phyloP scores from a whole-genome alignment of 2,888 invertebrate genomes.

The Mimachlamys varia region DNA sequence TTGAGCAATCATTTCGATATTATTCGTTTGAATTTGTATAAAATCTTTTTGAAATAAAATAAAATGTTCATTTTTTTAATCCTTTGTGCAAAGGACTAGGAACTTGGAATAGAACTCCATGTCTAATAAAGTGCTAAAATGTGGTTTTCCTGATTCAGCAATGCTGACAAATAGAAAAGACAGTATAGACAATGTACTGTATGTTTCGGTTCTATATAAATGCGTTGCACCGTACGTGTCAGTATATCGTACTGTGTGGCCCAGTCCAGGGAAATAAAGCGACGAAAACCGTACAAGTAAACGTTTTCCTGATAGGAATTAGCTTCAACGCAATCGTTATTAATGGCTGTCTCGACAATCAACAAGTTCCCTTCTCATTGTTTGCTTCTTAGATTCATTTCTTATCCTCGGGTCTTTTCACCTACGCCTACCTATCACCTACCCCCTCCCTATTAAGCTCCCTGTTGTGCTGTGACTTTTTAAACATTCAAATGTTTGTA shows the following conservation, averaged over 20 bases:
- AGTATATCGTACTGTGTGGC: background rate
- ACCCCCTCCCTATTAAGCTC: too few species aligned
- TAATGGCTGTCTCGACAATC: background rate
- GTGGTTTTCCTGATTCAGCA: background rate
- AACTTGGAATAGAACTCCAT: background rate
- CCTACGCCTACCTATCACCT: background rate
- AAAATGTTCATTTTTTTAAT: too few species aligned
- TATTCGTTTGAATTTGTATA: too few species aligned
- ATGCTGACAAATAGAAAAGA: too few species aligned
- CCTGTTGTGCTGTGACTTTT: background rate
- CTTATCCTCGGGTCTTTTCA: background rate
- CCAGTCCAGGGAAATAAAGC: background rate
- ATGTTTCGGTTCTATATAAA: background rate
- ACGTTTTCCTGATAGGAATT: slow-evolving; percentile 28
- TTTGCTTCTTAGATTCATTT: background rate
- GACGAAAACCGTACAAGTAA: background rate
- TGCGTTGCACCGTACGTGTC: too few species aligned
- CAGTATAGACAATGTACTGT: background rate
- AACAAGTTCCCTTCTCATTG: background rate
- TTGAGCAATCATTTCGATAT: too few species aligned
- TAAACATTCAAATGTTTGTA: background rate
- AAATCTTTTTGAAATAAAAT: too few species aligned
- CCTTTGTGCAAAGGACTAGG: too few species aligned
- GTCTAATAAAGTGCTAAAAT: background rate
- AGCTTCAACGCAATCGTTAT: background rate